These are phyloP conservation scores for Characodon lateralis DNA, from an alignment of 2,797 vertebrate species.

Conservation along the genomic window DNA sequence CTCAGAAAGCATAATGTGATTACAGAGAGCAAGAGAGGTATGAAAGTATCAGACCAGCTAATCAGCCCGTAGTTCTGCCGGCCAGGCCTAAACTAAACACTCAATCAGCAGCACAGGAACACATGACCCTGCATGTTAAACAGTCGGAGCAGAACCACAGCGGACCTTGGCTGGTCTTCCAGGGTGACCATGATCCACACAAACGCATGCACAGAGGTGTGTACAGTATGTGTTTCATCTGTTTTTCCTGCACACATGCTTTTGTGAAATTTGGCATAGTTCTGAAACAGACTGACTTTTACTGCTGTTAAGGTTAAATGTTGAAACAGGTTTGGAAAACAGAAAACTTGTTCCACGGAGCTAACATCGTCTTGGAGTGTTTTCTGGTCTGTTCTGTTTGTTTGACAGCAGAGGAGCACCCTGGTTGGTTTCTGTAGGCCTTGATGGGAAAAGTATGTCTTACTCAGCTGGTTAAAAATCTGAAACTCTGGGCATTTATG, in stretches of 20 bases:
- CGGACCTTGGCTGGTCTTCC: conserved; percentile 44
- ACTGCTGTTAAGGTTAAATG: conserved; percentile 65
- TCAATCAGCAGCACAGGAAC: conserved; percentile 39
- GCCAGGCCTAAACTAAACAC: conserved; percentile 59
- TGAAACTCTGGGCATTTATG: conserved; percentile 48
- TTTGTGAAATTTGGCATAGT: conserved; percentile 47
- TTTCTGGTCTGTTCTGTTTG: conserved; percentile 59
- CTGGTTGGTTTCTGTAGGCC: conserved; percentile 30
- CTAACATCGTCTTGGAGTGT: conserved; percentile 61
- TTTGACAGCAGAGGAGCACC: conserved; percentile 65
- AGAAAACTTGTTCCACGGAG: conserved; percentile 59
- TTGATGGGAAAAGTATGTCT: conserved; percentile 52
- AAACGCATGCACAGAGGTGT: neutral
- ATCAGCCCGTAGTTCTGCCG: conserved; percentile 64
- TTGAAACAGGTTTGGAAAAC: conserved; percentile 55
- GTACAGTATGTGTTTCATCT: neutral
- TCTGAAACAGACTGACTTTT: conserved; percentile 67
- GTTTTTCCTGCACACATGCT: conserved; percentile 10
- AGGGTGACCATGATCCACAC: conserved; percentile 56
- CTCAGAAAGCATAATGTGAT: conserved; percentile 76
- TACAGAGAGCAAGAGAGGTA: conserved; percentile 61
- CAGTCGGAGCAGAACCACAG: conserved; percentile 13
- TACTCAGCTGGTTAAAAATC: conserved; percentile 35
- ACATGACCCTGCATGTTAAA: conserved; percentile 14
- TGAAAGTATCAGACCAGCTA: conserved; percentile 73